Conservation (phyloP, 2,888 invertebrate species). For the Synanthedon andrenaeformis region DNA sequence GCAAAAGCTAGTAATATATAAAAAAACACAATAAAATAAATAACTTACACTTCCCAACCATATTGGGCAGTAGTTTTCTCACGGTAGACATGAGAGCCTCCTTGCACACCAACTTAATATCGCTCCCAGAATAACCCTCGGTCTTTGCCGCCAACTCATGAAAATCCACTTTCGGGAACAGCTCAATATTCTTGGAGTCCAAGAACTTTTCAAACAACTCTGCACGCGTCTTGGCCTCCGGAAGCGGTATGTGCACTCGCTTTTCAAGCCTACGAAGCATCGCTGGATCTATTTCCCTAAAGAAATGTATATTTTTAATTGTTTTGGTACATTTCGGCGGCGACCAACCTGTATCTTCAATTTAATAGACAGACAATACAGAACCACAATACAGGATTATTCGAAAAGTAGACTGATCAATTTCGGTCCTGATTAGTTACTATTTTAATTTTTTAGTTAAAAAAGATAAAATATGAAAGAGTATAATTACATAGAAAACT, state of each 20-base stretch:
- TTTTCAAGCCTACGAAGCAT: conserved; percentile 90
- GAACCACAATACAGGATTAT: background rate
- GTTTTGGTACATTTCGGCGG: background rate
- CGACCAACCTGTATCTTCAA: background rate
- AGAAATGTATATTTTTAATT: conserved; percentile 6
- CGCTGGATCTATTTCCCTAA: conserved; percentile 88
- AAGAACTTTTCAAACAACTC: conserved; percentile 76
- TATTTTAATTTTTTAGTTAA: too few relatives aligned
- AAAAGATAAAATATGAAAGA: too few relatives aligned
- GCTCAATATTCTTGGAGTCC: conserved; percentile 51
- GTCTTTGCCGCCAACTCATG: conserved; percentile 67
- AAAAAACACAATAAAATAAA: background rate
- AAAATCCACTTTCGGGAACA: conserved; percentile 55
- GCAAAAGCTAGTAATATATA: too few relatives aligned
- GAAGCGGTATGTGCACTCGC: conserved; percentile 83
- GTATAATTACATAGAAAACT: too few relatives aligned
- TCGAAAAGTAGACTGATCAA: background rate
- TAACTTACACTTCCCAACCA: conserved; percentile 35
- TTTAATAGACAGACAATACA: too few relatives aligned
- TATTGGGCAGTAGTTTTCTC: conserved; percentile 69
- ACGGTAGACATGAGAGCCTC: conserved; percentile 88
- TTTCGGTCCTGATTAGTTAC: too few relatives aligned
- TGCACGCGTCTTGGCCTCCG: conserved; percentile 75
- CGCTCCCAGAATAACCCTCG: conserved; percentile 88
- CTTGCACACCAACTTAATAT: conserved; percentile 87